A percentile compares a stretch with the other conserved stretches of the same genome.
phyloP scores from a whole-genome alignment of 2,113 vertebrate genomes.

The human (Homo sapiens) region DNA sequence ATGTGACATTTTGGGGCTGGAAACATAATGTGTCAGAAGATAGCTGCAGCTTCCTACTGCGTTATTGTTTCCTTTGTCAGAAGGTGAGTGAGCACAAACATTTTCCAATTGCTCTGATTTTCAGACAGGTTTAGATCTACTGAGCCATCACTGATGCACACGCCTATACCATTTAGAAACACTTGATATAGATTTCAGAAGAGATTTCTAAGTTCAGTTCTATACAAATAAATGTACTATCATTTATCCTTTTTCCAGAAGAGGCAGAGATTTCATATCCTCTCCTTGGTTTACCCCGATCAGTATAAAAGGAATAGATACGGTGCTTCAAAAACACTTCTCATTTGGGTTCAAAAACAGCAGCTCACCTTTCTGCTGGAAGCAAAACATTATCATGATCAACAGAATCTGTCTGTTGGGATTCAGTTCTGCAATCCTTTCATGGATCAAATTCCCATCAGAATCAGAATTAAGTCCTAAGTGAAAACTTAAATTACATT shows the following conservation, averaged over 20 bases:
- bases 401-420: conserved; percentile 51
- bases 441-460: conserved; percentile 60
- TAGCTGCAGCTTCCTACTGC: conserved; percentile 74
- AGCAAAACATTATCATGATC: conserved; percentile 62
- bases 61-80: conserved; percentile 82
- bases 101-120: conserved; percentile 85
- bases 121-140: conserved; percentile 81
- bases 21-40: conserved; percentile 80
- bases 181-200: conserved; percentile 65
- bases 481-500: conserved; percentile 75
- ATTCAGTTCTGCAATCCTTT: conserved; percentile 32
- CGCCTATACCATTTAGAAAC: conserved; percentile 77
- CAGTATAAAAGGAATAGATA: conserved; percentile 40
- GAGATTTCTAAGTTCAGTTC: conserved; percentile 46
- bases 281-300: conserved; percentile 50
- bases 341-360: conserved; percentile 57
- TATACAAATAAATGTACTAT: conserved; percentile 51
- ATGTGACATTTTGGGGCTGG: conserved; percentile 75
- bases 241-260: conserved; percentile 54
- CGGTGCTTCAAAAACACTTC: conserved; percentile 30
- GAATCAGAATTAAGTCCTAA: conserved; percentile 71
- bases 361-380: conserved; percentile 58
- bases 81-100: conserved; percentile 81
- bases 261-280: conserved; percentile 56
- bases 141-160: conserved; percentile 81